phyloP scores from a whole-genome alignment of 2,797 vertebrate genomes.

The Sandelia bainsii region DNA sequence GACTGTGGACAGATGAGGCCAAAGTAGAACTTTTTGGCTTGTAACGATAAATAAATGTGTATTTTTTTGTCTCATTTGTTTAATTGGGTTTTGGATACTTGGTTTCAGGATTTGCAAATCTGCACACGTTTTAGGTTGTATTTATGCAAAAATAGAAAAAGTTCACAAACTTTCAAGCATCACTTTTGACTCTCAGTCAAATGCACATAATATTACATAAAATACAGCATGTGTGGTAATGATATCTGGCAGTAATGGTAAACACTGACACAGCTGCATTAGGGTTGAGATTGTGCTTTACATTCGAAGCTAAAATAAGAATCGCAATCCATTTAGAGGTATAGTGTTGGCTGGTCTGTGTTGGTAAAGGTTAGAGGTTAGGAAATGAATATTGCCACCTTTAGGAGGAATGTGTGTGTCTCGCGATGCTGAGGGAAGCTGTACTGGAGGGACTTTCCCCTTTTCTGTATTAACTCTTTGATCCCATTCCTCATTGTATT shows the following conservation, averaged over 20 bases:
- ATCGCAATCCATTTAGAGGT: neutral
- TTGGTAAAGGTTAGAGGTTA: constrained; percentile 7
- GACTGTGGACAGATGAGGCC: too few species aligned
- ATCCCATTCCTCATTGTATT: constrained; percentile 63
- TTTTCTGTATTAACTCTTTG: constrained; percentile 52
- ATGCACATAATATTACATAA: too few species aligned
- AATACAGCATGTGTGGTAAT: too few species aligned
- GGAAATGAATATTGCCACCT: constrained; percentile 14
- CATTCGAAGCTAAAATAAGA: neutral
- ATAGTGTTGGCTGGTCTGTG: constrained; percentile 5
- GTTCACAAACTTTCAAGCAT: too few species aligned
- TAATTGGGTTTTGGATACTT: too few species aligned
- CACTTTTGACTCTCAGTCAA: too few species aligned
- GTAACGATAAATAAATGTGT: too few species aligned
- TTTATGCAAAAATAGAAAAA: too few species aligned
- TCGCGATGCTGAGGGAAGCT: constrained; percentile 22
- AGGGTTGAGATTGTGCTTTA: constrained; percentile 1
- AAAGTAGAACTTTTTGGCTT: too few species aligned
- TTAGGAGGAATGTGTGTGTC: constrained; percentile 4
- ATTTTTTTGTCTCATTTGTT: too few species aligned
- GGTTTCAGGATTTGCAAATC: too few species aligned
- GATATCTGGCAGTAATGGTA: neutral
- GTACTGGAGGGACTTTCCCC: constrained; percentile 1
- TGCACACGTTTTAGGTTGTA: too few species aligned
- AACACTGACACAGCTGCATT: neutral